Evolutionary conservation across 2,113 vertebrate genomes (phyloP), one percentile per base, ranked within the genome.

Genomic region (Sinocyclocheilus grahami): DNA sequence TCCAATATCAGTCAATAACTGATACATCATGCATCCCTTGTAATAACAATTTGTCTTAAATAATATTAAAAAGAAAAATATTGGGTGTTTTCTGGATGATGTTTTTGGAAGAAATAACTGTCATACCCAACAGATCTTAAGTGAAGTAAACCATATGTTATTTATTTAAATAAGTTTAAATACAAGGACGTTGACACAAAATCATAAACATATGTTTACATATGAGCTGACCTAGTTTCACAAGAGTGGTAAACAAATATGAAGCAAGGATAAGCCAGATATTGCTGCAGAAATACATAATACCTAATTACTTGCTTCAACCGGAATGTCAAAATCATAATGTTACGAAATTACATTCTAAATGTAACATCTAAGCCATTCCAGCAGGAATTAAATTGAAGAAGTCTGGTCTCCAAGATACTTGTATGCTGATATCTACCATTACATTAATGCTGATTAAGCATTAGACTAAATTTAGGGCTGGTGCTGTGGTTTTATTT

Each of bases 191-290:
- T 51, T 75, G 77, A 78, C 14, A 6, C 27, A 60, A 42, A 7
- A 46, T 71, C 13, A 81, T 82, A 67, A 46, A 88, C 78, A 82
- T 88, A 86, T 72, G 75, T 86, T 76, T 16, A 83, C 37, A 86
- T 82, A 91, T 82, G 20, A 37, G 13, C 78, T 89, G 86, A 89
- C 88, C 88, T 88, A 91, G 18, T 90, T 92, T 65, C 67, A 83
- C 11, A 4, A 22, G 78, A 33, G 86, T 18, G 20, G n/a, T 20
- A 90, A 85, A 53, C 14, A 53, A 53, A 88, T 33, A 82, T 74
- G 58, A 60, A 82, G 27, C 78, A 82, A 87, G 63, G 63, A 46
- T 63, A 33, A 86, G 37, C 62, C 48, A 65, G 20, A 33, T 74
- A 63, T 82, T 74, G 30, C 82, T 82, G 71, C 88, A 85, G 78